Evolutionary conservation across 2,113 vertebrate species (phyloP), one percentile per base, ranked within the genome.

Genomic region (Atractosteus spatula): DNA sequence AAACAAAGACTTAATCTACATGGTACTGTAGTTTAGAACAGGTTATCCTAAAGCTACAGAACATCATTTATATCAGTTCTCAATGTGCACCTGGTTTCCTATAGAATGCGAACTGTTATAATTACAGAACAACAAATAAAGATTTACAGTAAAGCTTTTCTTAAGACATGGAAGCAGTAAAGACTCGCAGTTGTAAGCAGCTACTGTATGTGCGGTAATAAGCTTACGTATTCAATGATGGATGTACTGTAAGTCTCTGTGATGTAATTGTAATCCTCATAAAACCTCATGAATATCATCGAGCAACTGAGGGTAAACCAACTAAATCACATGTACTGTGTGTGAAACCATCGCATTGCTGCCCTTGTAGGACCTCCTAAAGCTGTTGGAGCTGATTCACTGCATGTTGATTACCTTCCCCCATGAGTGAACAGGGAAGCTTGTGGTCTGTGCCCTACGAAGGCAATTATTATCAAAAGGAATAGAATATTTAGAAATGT

Each of bases 181-280:
- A n/a, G 56, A 12, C 56, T 7, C 56, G 7, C 56, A 59, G 13
- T 14, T n/a, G 56, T 59, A 59, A 59, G 56, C 11, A 59, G 56
- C 56, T 59, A 29, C 29, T 29, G 29, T 29, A 59, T 59, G 56
- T 13, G 7, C 56, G 3, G 56, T 59, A 59, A 59, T 59, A 59
- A n/a, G 56, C 56, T 59, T 59, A 59, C 56, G 7, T 13, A 59
- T 59, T 59, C 11, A 59, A 12, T 59, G 56, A 51, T 51, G 7
- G 56, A 12, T 59, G 29, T 29, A 29, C 29, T 29, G 56, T 59
- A 59, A 59, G 56, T 14, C 56, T 59, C 12, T n/a, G n/a, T 59
- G 56, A 59, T 59, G 56, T n/a, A 59, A 59, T n/a, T 29, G 70
- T 64, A 72, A 65, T 72, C 45, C 47, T 5, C 8, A 42, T 72